Conservation (phyloP, 2,797 vertebrate genomes). For the Saxicola maurus region DNA sequence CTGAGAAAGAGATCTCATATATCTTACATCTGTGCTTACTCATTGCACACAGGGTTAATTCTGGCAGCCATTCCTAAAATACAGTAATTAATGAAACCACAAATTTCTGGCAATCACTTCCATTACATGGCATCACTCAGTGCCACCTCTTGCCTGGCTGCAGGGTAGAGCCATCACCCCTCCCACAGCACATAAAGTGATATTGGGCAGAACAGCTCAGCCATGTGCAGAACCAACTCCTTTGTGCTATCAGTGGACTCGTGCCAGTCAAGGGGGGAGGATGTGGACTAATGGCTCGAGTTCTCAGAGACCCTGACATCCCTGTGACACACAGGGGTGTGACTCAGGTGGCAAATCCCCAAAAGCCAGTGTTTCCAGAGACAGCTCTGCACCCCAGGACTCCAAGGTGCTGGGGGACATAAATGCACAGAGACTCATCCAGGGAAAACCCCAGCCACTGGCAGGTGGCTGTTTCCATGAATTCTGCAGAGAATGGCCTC, state of each 20-base stretch:
- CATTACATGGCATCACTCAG: neutral
- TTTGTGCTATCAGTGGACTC: accelerated
- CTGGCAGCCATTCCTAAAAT: neutral
- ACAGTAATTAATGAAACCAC: neutral
- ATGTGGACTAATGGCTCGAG: accelerated
- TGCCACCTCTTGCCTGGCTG: neutral
- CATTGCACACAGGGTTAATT: neutral
- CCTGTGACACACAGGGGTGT: neutral
- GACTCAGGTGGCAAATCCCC: neutral
- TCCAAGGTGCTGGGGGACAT: neutral
- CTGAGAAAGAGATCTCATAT: neutral
- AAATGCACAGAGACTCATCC: neutral
- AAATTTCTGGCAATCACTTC: neutral
- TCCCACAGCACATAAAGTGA: neutral
- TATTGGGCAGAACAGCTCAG: neutral
- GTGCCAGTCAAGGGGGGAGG: neutral
- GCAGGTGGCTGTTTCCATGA: neutral
- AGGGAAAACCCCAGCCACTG: neutral
- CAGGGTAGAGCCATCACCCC: neutral
- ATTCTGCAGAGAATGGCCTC: neutral
- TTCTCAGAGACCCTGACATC: neutral
- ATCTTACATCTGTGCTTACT: neutral
- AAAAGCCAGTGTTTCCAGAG: neutral
- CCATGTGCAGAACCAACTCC: accelerated
- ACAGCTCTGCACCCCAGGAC: neutral